Evolutionary conservation across 2,113 vertebrate genomes (phyloP).

Genomic region (Entomyzon cyanotis): DNA sequence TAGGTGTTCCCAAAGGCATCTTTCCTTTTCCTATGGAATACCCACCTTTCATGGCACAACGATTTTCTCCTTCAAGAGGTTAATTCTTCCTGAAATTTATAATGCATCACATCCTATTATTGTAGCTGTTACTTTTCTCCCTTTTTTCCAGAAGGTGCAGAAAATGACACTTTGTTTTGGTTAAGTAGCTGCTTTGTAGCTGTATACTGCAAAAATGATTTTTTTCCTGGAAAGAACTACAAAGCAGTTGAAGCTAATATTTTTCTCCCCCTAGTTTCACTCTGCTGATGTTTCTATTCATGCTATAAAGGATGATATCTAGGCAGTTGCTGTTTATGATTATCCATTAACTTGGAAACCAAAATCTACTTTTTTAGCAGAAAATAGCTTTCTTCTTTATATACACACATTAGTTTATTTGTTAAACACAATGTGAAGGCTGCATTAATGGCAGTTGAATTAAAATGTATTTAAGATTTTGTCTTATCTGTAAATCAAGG

Average conservation of each 20-base stretch:
- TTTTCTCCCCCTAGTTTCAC: neutral
- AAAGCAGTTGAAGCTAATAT: neutral
- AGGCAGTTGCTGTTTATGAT: neutral
- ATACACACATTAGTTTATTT: neutral
- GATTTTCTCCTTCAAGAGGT: neutral
- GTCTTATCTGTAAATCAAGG: neutral
- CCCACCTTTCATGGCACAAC: neutral
- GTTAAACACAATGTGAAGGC: neutral
- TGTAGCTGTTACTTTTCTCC: neutral
- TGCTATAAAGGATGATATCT: neutral
- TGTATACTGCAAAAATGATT: neutral
- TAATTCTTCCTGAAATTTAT: neutral
- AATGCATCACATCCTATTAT: neutral
- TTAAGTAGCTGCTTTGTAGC: neutral
- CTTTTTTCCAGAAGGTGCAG: neutral
- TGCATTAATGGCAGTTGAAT: neutral
- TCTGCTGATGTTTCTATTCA: neutral
- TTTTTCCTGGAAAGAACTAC: neutral
- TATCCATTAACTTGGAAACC: neutral
- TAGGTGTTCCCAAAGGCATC: neutral
- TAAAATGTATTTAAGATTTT: conserved; percentile 9
- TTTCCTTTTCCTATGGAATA: neutral
- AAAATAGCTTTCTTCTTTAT: neutral
- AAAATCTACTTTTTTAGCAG: neutral
- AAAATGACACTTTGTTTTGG: neutral